Conservation (phyloP, 2,888 invertebrate genomes). For the Sesia bembeciformis region DNA sequence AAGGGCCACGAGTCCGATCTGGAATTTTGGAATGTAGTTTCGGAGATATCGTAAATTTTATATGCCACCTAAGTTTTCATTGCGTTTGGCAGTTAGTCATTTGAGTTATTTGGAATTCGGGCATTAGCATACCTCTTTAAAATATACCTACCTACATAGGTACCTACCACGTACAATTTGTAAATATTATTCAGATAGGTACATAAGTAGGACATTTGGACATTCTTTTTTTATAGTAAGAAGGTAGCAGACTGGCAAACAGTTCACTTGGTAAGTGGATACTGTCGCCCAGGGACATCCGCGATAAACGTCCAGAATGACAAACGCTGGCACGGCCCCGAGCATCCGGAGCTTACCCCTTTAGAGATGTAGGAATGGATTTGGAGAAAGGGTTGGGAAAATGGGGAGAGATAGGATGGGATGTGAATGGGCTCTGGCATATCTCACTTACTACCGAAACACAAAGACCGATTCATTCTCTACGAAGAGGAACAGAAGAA, state of each 20-base stretch:
- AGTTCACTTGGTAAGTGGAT: neutral
- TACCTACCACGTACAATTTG: neutral
- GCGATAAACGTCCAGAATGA: no score
- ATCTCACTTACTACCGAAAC: no score
- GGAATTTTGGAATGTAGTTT: conserved; percentile 18
- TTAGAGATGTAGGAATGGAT: no score
- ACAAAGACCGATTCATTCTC: no score
- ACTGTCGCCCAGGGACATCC: neutral
- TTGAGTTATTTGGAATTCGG: neutral
- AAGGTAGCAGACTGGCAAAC: neutral
- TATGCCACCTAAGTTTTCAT: conserved; percentile 1
- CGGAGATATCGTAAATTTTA: conserved; percentile 6
- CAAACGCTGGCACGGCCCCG: no score
- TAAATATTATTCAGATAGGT: neutral
- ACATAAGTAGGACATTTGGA: neutral
- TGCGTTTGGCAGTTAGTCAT: neutral
- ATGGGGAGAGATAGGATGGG: no score
- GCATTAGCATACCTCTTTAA: neutral
- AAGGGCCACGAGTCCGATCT: conserved; percentile 9
- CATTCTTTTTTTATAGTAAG: neutral
- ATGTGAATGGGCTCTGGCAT: no score
- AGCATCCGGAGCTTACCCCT: no score
- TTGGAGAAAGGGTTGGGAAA: no score
- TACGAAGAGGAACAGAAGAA: no score
- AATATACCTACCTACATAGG: neutral